These are phyloP conservation scores for Pteruthius melanotis DNA, from an alignment of 2,113 vertebrate species.

Conservation along the genomic window DNA sequence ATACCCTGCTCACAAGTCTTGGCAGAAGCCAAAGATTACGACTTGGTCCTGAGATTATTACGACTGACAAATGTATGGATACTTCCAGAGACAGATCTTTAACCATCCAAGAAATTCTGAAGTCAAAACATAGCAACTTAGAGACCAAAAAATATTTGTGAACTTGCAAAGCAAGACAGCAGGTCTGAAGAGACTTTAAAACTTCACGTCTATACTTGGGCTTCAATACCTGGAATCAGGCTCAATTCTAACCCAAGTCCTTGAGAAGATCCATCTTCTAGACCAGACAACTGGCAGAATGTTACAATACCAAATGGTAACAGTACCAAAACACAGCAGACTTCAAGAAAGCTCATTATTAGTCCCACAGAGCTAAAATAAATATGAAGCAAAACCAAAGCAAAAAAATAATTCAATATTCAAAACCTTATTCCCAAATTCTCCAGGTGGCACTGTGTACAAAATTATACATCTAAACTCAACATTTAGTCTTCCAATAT, in stretches of 20 bases:
- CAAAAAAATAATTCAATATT: not conserved
- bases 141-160: not conserved
- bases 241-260: not conserved
- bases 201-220: not conserved
- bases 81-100: not conserved
- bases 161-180: not conserved
- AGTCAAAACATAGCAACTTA: not conserved
- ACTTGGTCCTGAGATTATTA: not conserved
- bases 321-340: not conserved
- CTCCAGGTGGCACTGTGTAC: conserved; percentile 65
- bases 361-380: not conserved
- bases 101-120: not conserved
- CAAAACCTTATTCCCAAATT: conserved; percentile 54
- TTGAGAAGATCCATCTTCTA: not conserved
- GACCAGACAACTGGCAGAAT: not conserved
- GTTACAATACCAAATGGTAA: not conserved
- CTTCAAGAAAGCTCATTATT: not conserved
- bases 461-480: conserved; percentile 58
- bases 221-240: not conserved
- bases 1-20: not conserved
- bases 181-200: not conserved
- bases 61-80: not conserved
- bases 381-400: not conserved
- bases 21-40: not conserved
- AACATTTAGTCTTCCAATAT: not conserved